Percentiles rank a stretch among this genome's conserved stretches.
phyloP scores from a whole-genome alignment of 2,113 vertebrate genomes.

The Leptosomus discolor region DNA sequence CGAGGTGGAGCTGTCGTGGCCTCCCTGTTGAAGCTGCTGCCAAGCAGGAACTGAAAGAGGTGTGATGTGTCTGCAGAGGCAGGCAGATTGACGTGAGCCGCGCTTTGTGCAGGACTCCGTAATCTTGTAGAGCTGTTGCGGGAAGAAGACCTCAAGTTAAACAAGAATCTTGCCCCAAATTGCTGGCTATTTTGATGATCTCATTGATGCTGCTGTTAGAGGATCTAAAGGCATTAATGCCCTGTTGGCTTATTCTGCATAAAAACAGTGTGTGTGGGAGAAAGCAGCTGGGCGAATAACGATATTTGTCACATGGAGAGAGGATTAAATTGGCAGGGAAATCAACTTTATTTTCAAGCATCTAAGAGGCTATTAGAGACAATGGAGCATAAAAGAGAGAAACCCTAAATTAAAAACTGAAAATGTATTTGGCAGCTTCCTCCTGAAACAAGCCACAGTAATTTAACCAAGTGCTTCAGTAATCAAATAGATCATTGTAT shows the following conservation, averaged over 20 bases:
- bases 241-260: conserved; percentile 45
- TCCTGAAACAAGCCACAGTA: conserved; percentile 32
- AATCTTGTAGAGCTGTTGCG: neutral
- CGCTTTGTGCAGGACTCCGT: neutral
- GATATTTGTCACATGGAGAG: conserved; percentile 51
- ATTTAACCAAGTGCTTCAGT: conserved; percentile 55
- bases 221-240: conserved; percentile 37
- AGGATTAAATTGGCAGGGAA: conserved; percentile 64
- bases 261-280: conserved; percentile 39
- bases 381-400: conserved; percentile 64
- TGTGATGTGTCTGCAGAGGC: neutral
- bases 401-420: conserved; percentile 62
- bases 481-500: conserved; percentile 64
- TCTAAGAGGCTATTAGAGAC: conserved; percentile 59
- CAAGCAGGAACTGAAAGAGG: neutral
- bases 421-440: conserved; percentile 53
- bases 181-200: neutral
- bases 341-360: conserved; percentile 64
- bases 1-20: neutral
- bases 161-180: neutral
- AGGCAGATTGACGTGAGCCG: neutral
- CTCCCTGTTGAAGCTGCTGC: neutral
- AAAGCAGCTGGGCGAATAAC: conserved; percentile 50
- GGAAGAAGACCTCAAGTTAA: neutral
- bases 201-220: neutral